A percentile compares a stretch with the other conserved stretches of the same genome.
phyloP scores from a whole-genome alignment of 2,888 invertebrate species.

The Seladonia tumulorum region DNA sequence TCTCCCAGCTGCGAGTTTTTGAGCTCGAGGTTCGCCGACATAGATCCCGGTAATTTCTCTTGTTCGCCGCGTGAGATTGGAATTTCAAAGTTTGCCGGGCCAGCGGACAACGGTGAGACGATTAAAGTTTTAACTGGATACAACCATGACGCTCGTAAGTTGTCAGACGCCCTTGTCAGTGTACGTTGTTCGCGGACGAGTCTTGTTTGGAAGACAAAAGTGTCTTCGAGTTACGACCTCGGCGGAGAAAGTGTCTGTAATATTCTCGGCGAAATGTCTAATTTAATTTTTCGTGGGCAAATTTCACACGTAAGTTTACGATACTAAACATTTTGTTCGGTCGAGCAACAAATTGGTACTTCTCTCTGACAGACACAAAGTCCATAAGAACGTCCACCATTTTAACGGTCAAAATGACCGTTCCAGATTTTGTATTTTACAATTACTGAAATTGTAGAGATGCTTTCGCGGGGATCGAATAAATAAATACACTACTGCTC shows the following conservation, averaged over 20 bases:
- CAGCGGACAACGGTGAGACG: conserved; percentile 11
- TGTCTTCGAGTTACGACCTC: not conserved
- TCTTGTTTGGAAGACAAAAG: not conserved
- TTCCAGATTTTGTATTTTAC: too few species aligned
- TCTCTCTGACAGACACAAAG: too few species aligned
- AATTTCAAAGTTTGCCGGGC: conserved; percentile 34
- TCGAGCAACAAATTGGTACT: not conserved
- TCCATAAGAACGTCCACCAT: too few species aligned
- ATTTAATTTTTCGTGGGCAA: not conserved
- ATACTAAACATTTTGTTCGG: not conserved
- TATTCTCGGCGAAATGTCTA: not conserved
- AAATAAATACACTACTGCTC: too few species aligned
- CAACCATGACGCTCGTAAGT: not conserved
- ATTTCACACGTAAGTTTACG: not conserved
- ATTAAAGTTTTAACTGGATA: conserved; percentile 28
- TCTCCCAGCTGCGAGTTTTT: conserved; percentile 17
- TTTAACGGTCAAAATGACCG: too few species aligned
- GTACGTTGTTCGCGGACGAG: not conserved
- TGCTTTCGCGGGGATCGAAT: too few species aligned
- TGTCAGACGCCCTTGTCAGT: not conserved
- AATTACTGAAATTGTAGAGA: too few species aligned
- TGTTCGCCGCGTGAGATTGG: conserved; percentile 7
- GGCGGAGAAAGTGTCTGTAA: not conserved
- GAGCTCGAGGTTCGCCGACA: not conserved
- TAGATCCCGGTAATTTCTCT: not conserved